Conservation (phyloP, 2,113 vertebrate species). For the Hyperoodon ampullatus region DNA sequence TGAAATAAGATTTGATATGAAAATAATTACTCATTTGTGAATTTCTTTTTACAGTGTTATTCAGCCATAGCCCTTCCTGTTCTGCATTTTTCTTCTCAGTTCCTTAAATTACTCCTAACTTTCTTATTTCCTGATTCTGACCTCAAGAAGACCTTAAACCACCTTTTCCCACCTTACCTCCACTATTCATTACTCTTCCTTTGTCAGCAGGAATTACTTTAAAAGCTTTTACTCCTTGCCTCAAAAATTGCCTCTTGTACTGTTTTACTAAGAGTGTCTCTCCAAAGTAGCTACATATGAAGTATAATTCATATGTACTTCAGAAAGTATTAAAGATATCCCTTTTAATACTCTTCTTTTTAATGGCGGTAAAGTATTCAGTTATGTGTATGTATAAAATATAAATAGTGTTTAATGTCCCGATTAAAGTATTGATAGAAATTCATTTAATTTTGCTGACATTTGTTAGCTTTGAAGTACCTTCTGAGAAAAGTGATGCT, state of each 20-base stretch:
- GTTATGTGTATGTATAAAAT: not conserved
- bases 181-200: conserved; percentile 21
- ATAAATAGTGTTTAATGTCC: not conserved
- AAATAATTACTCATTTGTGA: conserved; percentile 59
- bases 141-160: conserved; percentile 19
- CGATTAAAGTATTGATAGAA: conserved; percentile 8
- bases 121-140: conserved; percentile 64
- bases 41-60: conserved; percentile 22
- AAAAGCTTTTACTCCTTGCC: conserved; percentile 23
- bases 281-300: not conserved
- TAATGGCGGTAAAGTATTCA: not conserved
- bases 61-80: conserved; percentile 26
- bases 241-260: conserved; percentile 24
- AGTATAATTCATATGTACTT: not conserved
- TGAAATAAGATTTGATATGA: conserved; percentile 43
- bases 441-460: conserved; percentile 50
- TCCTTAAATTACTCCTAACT: conserved; percentile 57
- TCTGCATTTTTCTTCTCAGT: conserved; percentile 32
- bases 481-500: conserved; percentile 27
- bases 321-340: conserved; percentile 6
- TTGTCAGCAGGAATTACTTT: conserved; percentile 48
- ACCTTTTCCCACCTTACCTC: conserved; percentile 6
- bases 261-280: not conserved
- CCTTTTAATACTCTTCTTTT: conserved; percentile 14
- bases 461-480: conserved; percentile 54